Evolutionary conservation across 2,797 vertebrate species (phyloP).

Genomic region (Gadopsis bispinosus): DNA sequence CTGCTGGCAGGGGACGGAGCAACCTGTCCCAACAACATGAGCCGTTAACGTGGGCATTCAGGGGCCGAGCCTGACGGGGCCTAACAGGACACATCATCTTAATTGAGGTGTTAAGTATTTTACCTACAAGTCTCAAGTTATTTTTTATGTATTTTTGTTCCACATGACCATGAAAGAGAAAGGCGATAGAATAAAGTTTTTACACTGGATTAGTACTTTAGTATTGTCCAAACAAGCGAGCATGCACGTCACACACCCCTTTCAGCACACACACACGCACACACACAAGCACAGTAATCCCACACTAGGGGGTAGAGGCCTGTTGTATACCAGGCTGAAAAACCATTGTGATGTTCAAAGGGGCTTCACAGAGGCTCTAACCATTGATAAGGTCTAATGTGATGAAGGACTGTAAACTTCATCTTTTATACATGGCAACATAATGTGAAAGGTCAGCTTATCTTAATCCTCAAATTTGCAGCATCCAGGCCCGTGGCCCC

Average conservation of each 20-base stretch:
- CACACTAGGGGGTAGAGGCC: slow-evolving; percentile 79
- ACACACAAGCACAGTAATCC: slow-evolving; percentile 74
- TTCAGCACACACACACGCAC: slow-evolving; percentile 32
- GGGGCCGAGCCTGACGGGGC: slow-evolving; percentile 8
- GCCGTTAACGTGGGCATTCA: slow-evolving; percentile 43
- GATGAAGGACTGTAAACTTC: slow-evolving; percentile 84
- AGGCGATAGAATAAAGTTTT: slow-evolving; percentile 38
- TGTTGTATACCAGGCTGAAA: slow-evolving; percentile 75
- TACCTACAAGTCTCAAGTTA: background rate
- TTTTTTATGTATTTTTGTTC: slow-evolving; percentile 9
- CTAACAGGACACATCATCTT: slow-evolving; percentile 21
- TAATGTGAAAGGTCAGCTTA: slow-evolving; percentile 87
- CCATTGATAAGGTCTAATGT: slow-evolving; percentile 84
- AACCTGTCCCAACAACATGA: slow-evolving; percentile 50
- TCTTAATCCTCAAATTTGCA: slow-evolving; percentile 88
- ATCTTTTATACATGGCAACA: slow-evolving; percentile 85
- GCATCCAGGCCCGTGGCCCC: slow-evolving; percentile 78
- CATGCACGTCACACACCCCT: slow-evolving; percentile 38
- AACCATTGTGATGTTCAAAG: slow-evolving; percentile 81
- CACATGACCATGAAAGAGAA: slow-evolving; percentile 28
- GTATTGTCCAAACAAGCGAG: slow-evolving; percentile 49
- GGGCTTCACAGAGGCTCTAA: slow-evolving; percentile 77
- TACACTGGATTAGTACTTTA: slow-evolving; percentile 50
- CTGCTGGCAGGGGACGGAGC: slow-evolving; percentile 45
- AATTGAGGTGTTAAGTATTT: slow-evolving; percentile 38